Base-by-base conservation (phyloP, 64 coral and sea anemone species). In the Acropora tenuis region DNA sequence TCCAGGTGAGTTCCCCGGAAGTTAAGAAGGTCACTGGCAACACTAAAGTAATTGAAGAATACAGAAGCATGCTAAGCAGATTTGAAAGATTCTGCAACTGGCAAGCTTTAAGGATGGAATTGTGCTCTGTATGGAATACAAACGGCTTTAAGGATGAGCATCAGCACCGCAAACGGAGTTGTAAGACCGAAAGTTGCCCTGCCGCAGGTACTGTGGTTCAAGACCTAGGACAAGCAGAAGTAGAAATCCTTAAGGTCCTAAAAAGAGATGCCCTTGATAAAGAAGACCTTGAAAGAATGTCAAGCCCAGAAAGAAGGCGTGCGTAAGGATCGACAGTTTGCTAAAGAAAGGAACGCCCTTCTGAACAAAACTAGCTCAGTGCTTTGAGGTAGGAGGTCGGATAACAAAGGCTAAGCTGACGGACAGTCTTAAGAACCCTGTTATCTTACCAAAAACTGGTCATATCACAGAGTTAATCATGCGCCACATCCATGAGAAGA, bases 51-150 rank as follows among this genome's bases (percentile, higher is more conserved):
- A 48, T 67, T 3, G 43, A 69, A 61, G 47, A 83, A 17, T 48
- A 74, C 1, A 19, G 30, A 46, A 16, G 50, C 55, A 41, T 89
- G 48, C 19, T 53, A 78, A 7, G 76, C 8, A 55, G 49, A 8
- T 17, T 90, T 41, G n/a, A 73, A 65, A 58, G 76, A 77, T 89
- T 93, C 76, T 93, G 75, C 16, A 55, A 42, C 46, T 93, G 91
- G 91, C 84, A 87, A 66, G 77, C 16, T 48, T 49, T 55, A 91
- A 91, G 74, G 73, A n/a, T 52, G 80, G 18, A 61, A 52, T 77
- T 43, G 50, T 83, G 1, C 19, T 18, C 30, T 87, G 72, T 77
- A 60, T 92, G 75, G 67, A 75, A 43, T 77, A 76, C 46, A 88
- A 88, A 55, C 48, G 84, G 42, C 63, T 60, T 66, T 82, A 30